Percentiles rank a stretch among this genome's conserved stretches.
These are phyloP conservation scores for Rhombomys opimus DNA, from an alignment of 2,113 vertebrate genomes.

Conservation along the genomic window DNA sequence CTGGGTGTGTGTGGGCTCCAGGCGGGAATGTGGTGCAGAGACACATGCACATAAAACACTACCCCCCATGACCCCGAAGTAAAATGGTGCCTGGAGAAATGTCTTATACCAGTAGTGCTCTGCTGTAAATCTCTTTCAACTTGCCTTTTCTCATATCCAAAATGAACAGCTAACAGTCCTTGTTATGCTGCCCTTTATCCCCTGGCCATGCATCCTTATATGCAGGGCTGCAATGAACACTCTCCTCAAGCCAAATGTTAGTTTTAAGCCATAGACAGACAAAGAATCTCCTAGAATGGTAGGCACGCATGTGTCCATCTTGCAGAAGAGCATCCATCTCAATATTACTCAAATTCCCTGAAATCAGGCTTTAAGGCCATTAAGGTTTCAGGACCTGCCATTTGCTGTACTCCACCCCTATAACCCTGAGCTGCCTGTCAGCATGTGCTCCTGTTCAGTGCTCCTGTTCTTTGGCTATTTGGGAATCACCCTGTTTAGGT, in stretches of 20 bases:
- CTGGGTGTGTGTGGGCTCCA: not conserved
- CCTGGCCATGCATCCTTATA: not conserved
- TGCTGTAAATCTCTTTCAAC: not conserved
- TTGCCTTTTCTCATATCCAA: not conserved
- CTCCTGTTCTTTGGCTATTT: not conserved
- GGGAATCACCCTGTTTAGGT: not conserved
- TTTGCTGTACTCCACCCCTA: too few relatives aligned
- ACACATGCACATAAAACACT: not conserved
- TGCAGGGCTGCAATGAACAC: not conserved
- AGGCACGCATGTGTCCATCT: not conserved
- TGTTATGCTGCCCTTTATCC: not conserved
- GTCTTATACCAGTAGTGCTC: not conserved
- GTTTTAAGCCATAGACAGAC: not conserved
- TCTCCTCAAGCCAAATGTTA: not conserved
- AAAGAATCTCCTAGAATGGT: not conserved
- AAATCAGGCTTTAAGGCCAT: not conserved
- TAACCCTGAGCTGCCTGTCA: not conserved
- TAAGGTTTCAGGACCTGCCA: not conserved
- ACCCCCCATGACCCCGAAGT: not conserved
- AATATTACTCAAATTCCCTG: not conserved
- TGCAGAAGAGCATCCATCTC: not conserved
- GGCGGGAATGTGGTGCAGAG: not conserved
- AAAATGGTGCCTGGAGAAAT: not conserved
- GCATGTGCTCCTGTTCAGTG: not conserved
- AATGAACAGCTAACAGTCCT: not conserved